Evolutionary conservation across 2,113 vertebrate species (phyloP), one percentile per base, ranked within the genome.

Genomic region (Stigmatopora nigra): DNA sequence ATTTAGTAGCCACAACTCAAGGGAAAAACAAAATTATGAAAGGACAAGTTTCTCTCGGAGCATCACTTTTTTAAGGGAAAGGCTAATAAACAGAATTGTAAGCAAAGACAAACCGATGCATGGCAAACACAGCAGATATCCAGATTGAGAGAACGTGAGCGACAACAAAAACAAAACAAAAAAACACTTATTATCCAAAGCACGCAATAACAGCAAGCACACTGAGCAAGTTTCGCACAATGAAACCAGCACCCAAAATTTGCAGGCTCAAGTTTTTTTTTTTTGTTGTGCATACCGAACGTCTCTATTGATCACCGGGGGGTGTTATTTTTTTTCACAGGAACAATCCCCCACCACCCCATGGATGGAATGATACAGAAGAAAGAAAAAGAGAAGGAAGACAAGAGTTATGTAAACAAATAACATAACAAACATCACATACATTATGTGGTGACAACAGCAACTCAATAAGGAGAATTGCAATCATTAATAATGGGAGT

Each of bases 271-370:
- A 76, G 85, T 90, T 81, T 88, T 90, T 81, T 84, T n/a, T n/a
- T n/a, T n/a, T n/a, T n/a, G n/a, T n/a, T 89, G 83, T 90, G 89
- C 90, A 88, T 92, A 95, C 89, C 90, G 92, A 95, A 93, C 67
- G 88, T 93, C 89, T 93, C 91, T 94, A 92, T 83, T 91, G 89
- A 92, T 93, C 90, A 91, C 86, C 89, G 86, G 86, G 82, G 82
- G 90, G 53, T 56, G 53, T 56, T n/a, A 17, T 56, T 56, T 80
- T 92, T 93, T 82, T 92, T 93, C 91, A 82, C 91, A 94, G 92
- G 88, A 93, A 89, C 87, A 91, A 91, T 92, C 90, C 92, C 87
- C 90, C 91, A 56, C 53, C 53, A 56, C 22, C 53, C 92, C 84
- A 92, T 72, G 92, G 90, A 93, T 92, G 91, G 89, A 88, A 93